Evolutionary conservation across 35 echinoderm and acorn worm species (phyloP).

Genomic region (Hemicentrotus pulcherrimus): DNA sequence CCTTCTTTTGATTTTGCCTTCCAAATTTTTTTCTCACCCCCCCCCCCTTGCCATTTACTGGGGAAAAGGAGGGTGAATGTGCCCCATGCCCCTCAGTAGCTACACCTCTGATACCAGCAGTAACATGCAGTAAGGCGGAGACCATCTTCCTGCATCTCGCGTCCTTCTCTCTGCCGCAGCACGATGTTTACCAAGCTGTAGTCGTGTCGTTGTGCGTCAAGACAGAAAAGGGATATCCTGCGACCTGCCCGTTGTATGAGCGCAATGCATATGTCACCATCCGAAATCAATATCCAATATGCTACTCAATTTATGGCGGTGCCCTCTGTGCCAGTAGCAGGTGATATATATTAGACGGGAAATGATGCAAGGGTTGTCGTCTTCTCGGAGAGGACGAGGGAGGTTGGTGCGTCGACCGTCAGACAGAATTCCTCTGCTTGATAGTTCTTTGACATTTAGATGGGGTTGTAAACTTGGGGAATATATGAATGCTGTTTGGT

Average conservation of each 20-base stretch:
- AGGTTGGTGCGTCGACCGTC: not conserved
- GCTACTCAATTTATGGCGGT: constrained; percentile 16
- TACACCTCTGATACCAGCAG: not conserved
- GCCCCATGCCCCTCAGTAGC: not conserved
- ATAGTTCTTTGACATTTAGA: constrained; percentile 13
- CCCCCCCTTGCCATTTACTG: too few relatives aligned
- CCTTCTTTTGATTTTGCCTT: too few relatives aligned
- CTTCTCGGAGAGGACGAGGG: not conserved
- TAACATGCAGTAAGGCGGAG: not conserved
- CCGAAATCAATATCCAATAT: constrained; percentile 6
- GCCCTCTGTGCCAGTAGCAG: not conserved
- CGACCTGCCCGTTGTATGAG: not conserved
- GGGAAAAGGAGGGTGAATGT: not conserved
- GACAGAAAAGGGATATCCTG: not conserved
- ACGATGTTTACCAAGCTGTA: not conserved
- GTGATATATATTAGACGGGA: constrained; percentile 6
- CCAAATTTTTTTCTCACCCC: too few relatives aligned
- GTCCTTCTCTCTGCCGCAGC: not conserved
- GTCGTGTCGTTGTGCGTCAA: not conserved
- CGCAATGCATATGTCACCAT: not conserved
- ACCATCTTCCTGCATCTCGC: not conserved
- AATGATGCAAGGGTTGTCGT: not conserved
- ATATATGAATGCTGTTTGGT: not conserved
- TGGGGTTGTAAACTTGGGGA: not conserved
- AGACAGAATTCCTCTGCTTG: not conserved